Evolutionary conservation across 2,888 invertebrate genomes (phyloP), one percentile per base, ranked within the genome.

Genomic region (Drosophila prostipennis): DNA sequence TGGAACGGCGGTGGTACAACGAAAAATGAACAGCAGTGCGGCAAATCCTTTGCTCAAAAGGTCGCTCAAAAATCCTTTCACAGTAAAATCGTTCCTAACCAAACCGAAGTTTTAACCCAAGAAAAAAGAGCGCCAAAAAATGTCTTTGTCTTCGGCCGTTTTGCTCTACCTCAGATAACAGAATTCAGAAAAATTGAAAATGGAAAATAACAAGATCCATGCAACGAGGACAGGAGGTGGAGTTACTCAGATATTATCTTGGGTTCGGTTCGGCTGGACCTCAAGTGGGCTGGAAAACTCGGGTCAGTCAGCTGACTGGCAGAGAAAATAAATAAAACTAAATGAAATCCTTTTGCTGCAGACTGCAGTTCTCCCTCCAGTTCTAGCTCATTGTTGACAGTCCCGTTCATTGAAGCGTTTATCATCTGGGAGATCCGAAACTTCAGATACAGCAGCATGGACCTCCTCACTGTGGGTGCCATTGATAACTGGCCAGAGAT

Each of bases 51-150:
- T 80, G 64, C 67, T 63, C 48, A 68, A 79, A 58, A 74, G 84
- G 55, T 34, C 34, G 48, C 70, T 67, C 69, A 54, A 60, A 77
- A 74, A 78, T 81, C 80, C 80, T 78, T 82, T 81, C 73, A 82
- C 74, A 81, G 79, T 74, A 73, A 76, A 76, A 78, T 79, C 72
- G 14, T 23, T 52, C 19, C 23, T 45, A 37, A 8, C 43, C 40
- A 6, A 13, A 37, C n/a, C 34, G 6, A 13, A 34, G n/a, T 43
- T 19, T 6, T 45, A 48, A 48, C 29, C 42, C 16, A 8, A 7
- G 61, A 55, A 74, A 74, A 79, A 79, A 79, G 78, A 83, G 86
- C 82, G 82, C 82, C 86, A 83, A 83, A 83, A 85, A 72, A 61
- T 55, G 51, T 64, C 71, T 72, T 70, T 51, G 59, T 45, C 64